Percentiles rank a stretch among this genome's conserved stretches.
These are phyloP conservation scores for Sebastes steindachneri DNA, from an alignment of 2,797 vertebrate genomes.

Conservation along the genomic window DNA sequence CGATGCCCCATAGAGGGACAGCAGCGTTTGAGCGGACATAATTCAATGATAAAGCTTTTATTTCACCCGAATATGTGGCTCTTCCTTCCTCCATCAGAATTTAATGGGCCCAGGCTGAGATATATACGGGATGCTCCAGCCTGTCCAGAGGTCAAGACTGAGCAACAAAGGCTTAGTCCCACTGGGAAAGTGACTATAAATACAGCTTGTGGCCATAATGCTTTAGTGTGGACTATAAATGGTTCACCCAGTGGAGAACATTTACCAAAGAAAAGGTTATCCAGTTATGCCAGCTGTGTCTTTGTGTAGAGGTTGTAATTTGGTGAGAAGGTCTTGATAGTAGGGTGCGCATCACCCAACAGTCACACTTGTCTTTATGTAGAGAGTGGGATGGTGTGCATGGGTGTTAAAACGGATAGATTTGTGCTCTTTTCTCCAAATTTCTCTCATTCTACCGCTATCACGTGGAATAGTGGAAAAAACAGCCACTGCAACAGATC, in stretches of 20 bases:
- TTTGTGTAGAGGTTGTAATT: neutral
- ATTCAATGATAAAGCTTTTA: constrained; percentile 46
- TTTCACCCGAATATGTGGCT: constrained; percentile 6
- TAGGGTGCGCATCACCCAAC: neutral
- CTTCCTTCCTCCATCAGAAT: constrained; percentile 21
- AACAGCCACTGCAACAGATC: neutral
- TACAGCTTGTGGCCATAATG: neutral
- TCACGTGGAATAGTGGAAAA: neutral
- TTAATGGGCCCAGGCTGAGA: constrained; percentile 28
- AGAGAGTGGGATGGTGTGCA: neutral
- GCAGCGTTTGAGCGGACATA: neutral
- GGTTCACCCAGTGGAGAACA: neutral
- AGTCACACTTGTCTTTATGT: neutral
- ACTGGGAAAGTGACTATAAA: constrained; percentile 28
- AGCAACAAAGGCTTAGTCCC: constrained; percentile 36
- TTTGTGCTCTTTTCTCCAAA: neutral
- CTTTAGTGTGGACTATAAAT: neutral
- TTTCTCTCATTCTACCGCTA: neutral
- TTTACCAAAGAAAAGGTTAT: neutral
- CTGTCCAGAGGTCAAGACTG: constrained; percentile 36
- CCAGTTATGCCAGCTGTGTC: neutral
- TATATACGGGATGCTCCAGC: constrained; percentile 29
- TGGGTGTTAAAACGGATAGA: neutral
- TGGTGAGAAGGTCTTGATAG: neutral
- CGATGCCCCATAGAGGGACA: constrained; percentile 11